Conservation (phyloP, 2,888 invertebrate species). For the Euclidia mi region DNA sequence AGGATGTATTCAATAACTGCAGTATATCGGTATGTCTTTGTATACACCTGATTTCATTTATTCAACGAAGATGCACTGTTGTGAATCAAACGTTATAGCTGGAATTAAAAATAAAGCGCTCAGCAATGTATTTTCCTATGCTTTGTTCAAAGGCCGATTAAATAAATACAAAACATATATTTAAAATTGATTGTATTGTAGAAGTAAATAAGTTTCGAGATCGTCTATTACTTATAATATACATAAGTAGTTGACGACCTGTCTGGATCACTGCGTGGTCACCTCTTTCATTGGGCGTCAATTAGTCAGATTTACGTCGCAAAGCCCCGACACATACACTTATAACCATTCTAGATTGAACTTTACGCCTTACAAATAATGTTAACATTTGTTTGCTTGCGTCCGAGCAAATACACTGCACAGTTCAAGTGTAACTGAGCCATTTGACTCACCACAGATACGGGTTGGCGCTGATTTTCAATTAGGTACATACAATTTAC, state of each 20-base stretch:
- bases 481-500: constrained; percentile 49
- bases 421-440: constrained; percentile 56
- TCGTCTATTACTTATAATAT: constrained; percentile 16
- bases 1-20: constrained; percentile 1
- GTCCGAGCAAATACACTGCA: constrained; percentile 24
- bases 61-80: too few relatives aligned
- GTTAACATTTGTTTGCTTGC: constrained; percentile 24
- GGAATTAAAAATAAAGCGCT: too few relatives aligned
- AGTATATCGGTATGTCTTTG: neutral
- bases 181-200: neutral
- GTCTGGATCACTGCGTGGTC: constrained; percentile 55
- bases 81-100: too few relatives aligned
- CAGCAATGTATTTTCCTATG: too few relatives aligned
- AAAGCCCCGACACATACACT: constrained; percentile 35
- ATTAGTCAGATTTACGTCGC: constrained; percentile 63
- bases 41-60: too few relatives aligned
- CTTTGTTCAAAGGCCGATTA: too few relatives aligned
- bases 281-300: constrained; percentile 63
- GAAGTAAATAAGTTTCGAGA: neutral
- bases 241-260: constrained; percentile 33
- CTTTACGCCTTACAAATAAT: constrained; percentile 28
- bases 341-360: constrained; percentile 27
- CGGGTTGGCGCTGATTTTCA: constrained; percentile 59
- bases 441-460: constrained; percentile 55
- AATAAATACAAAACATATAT: too few relatives aligned